These are phyloP conservation scores for Coronaproctus castanopsis DNA, from an alignment of 2,888 invertebrate genomes.

Conservation along the genomic window DNA sequence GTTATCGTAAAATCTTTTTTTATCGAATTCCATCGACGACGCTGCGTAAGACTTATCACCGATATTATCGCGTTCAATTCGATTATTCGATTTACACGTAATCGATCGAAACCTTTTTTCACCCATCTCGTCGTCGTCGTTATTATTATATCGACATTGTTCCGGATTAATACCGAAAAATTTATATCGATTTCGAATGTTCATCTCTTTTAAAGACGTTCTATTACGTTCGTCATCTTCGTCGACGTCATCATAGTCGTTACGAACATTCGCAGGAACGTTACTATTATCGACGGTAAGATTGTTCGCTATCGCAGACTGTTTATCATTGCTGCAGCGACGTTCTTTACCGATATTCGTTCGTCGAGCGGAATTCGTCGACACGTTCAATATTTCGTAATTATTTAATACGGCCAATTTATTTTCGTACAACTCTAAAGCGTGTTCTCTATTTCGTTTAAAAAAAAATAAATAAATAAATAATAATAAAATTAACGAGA, in stretches of 20 bases:
- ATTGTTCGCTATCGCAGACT: background rate
- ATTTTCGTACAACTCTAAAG: conserved; percentile 10
- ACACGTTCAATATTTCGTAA: conserved; percentile 1
- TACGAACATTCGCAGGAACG: background rate
- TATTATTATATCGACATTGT: too few relatives aligned
- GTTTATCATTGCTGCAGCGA: background rate
- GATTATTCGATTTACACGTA: background rate
- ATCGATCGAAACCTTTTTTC: background rate
- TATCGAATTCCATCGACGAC: background rate
- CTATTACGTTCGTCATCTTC: background rate
- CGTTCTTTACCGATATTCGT: background rate
- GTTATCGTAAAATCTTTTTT: background rate
- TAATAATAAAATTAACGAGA: too few relatives aligned
- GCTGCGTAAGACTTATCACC: background rate
- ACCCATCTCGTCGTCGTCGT: background rate
- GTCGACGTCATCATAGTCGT: background rate
- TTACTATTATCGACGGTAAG: background rate
- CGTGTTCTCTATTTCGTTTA: conserved; percentile 8
- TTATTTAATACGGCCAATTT: conserved; percentile 12
- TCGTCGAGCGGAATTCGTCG: background rate
- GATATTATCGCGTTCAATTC: background rate
- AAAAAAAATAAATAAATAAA: too few relatives aligned
- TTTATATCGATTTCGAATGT: conserved; percentile 6
- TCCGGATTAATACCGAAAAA: conserved; percentile 6
- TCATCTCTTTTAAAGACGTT: background rate